Evolutionary conservation across 2,888 invertebrate species (phyloP), one percentile per base, ranked within the genome.

Genomic region (Pammene aurita): DNA sequence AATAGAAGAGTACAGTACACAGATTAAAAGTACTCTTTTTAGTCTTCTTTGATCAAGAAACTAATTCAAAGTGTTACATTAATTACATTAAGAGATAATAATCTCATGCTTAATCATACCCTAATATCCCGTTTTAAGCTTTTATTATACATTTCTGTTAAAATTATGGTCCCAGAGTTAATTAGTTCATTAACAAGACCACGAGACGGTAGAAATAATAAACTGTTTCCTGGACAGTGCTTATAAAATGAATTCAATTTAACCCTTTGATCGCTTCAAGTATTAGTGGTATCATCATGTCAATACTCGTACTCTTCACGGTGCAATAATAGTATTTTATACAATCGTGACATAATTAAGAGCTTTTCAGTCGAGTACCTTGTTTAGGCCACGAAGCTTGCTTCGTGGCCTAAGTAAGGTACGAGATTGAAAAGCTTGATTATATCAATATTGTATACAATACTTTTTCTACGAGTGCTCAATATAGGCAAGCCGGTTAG

Each of bases 151-250:
- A 18, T 42, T 10, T 52, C 50, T 14, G 26, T 66, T 52, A 42
- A 50, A 57, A 34, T 38, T 5, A 11, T 16, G 34, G 11, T 14
- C 13, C 50, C 26, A 52, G 50, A 42, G 42, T 44, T 50, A 64
- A 44, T 66, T 41, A 66, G 34, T 18, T 60, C 13, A 66, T 66
- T 66, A 58, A n/a, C n/a, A n/a, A 57, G 57, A 50, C 35, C 16
- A 66, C 14, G 42, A 7, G 7, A 34, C 10, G 54, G 18, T 26
- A 42, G 18, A 57, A 57, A 42, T 46, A 41, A 57, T 48, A 57
- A 57, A 41, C 48, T 26, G 63, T 54, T 26, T n/a, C n/a, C n/a
- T n/a, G 48, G 61, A 48, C 66, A 34, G 41, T 9, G 42, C 57
- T 58, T 52, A 60, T 52, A 52, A 46, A 54, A 60, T 58, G 13